Conservation (phyloP, 2,113 vertebrate species). For the Choloepus hoffmanni region DNA sequence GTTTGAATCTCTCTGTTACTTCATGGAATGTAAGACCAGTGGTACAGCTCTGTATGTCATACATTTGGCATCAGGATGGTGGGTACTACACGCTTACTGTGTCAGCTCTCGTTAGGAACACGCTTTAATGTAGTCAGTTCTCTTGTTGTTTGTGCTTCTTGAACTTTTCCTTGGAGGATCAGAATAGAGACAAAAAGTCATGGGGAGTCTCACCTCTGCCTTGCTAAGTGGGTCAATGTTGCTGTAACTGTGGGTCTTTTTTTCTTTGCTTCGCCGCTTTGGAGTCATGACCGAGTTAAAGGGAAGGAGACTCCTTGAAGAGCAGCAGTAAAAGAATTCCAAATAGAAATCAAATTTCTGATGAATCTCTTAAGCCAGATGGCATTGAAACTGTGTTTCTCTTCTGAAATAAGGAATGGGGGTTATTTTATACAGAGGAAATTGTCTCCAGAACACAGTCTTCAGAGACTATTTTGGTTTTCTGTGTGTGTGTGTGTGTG, state of each 20-base stretch:
- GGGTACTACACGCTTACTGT: not conserved
- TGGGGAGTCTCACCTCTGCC: not conserved
- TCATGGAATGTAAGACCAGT: slow-evolving; percentile 19
- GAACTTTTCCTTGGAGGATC: slow-evolving; percentile 29
- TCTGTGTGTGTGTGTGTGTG: too few species aligned
- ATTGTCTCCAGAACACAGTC: not conserved
- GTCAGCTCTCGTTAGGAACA: not conserved
- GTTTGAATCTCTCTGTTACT: slow-evolving; percentile 19
- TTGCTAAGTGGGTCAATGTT: not conserved
- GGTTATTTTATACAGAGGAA: not conserved
- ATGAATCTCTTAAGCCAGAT: slow-evolving; percentile 8
- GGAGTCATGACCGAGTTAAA: not conserved
- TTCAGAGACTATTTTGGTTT: not conserved
- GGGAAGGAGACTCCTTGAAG: not conserved
- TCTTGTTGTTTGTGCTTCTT: not conserved
- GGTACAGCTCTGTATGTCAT: not conserved
- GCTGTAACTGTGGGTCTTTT: not conserved
- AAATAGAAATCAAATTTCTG: slow-evolving; percentile 37
- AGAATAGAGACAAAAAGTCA: not conserved
- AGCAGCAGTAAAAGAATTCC: slow-evolving; percentile 47
- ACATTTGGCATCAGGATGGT: not conserved
- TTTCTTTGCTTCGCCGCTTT: not conserved
- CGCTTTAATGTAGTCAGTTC: slow-evolving; percentile 20
- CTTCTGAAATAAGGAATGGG: slow-evolving; percentile 24
- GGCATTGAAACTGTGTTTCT: slow-evolving; percentile 23